Evolutionary conservation across 1,140 invertebrate genomes (phyloP).

Genomic region (Orchesella cincta): DNA sequence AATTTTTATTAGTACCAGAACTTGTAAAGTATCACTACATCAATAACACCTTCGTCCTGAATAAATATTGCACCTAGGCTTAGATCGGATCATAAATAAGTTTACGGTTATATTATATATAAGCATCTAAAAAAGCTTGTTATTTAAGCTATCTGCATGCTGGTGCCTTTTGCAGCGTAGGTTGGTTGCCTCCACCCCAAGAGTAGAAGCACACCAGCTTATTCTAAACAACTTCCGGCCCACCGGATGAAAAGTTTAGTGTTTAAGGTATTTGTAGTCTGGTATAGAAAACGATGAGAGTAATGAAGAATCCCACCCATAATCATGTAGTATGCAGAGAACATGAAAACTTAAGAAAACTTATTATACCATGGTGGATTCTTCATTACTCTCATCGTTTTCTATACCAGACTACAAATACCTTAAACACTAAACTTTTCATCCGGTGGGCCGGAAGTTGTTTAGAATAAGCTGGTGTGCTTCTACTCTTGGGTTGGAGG

Average conservation of each 20-base stretch:
- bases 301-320: neutral
- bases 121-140: too few species aligned
- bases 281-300: neutral
- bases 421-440: neutral
- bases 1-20: too few species aligned
- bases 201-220: neutral
- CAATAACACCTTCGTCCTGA: too few species aligned
- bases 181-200: neutral
- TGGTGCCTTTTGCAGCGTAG: neutral
- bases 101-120: too few species aligned
- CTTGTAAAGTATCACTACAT: too few species aligned
- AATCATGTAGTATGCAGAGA: neutral
- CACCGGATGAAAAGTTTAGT: neutral
- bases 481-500: neutral
- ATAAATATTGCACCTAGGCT: too few species aligned
- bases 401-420: neutral
- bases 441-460: too few species aligned
- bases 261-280: neutral
- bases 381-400: neutral
- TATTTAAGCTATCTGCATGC: too few species aligned
- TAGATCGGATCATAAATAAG: too few species aligned
- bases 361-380: neutral
- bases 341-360: neutral
- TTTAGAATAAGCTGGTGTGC: neutral
- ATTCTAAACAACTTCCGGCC: too few species aligned